phyloP scores from a whole-genome alignment of 2,888 invertebrate species.

The Allolobophora icterica region DNA sequence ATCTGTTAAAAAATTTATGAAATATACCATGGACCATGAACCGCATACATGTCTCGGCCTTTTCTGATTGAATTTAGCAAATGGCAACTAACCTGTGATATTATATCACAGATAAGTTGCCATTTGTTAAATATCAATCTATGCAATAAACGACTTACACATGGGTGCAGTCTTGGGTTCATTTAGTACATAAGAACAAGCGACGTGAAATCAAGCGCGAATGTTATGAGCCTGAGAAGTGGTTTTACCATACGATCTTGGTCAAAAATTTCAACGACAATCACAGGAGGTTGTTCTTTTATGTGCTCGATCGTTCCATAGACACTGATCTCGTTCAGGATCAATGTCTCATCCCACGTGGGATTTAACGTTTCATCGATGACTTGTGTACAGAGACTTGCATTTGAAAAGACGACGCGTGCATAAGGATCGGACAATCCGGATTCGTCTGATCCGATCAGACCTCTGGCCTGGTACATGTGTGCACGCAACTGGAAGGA shows the following conservation, averaged over 20 bases:
- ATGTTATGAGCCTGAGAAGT: neutral
- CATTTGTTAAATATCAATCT: too few species aligned
- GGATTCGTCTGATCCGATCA: slow-evolving; percentile 89
- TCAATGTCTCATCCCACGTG: slow-evolving; percentile 87
- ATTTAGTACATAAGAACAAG: too few species aligned
- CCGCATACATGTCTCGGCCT: too few species aligned
- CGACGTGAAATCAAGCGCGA: too few species aligned
- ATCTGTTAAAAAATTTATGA: too few species aligned
- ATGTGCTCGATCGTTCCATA: slow-evolving; percentile 83
- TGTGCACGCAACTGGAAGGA: slow-evolving; percentile 84
- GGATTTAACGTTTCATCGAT: slow-evolving; percentile 90
- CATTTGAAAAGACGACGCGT: slow-evolving; percentile 80
- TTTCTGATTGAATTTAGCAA: too few species aligned
- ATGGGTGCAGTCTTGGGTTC: too few species aligned
- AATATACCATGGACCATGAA: too few species aligned
- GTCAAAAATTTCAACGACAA: slow-evolving; percentile 88
- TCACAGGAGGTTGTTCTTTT: slow-evolving; percentile 79
- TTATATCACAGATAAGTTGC: too few species aligned
- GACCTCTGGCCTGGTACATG: slow-evolving; percentile 86
- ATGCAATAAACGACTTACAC: too few species aligned
- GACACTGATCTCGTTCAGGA: slow-evolving; percentile 81
- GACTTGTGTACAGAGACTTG: slow-evolving; percentile 81
- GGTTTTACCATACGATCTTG: slow-evolving; percentile 79
- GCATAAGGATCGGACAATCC: slow-evolving; percentile 90
- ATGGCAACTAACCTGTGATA: too few species aligned